A percentile compares a stretch with the other conserved stretches of the same genome.
Evolutionary conservation across 2,113 vertebrate species (phyloP).

Genomic region (Synodontis membranacea): DNA sequence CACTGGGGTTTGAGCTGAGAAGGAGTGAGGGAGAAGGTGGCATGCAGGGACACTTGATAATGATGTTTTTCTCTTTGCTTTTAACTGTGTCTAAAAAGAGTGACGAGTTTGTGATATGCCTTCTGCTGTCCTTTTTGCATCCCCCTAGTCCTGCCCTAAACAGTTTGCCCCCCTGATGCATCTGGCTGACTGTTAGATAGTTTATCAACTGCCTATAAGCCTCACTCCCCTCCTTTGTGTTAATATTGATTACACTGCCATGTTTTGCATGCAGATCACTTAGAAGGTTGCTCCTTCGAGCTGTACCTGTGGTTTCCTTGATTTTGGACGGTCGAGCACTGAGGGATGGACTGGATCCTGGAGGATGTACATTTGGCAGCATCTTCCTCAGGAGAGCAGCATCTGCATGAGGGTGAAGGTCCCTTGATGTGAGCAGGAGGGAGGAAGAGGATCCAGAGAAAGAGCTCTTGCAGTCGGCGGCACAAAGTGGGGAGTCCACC

Average conservation of each 20-base stretch:
- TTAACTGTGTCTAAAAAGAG: constrained; percentile 70
- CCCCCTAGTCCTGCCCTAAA: constrained; percentile 68
- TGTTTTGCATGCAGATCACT: constrained; percentile 70
- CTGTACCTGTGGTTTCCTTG: constrained; percentile 91
- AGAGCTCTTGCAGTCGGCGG: constrained; percentile 77
- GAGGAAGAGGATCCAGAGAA: constrained; percentile 79
- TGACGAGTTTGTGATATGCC: constrained; percentile 70
- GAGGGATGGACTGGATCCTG: constrained; percentile 79
- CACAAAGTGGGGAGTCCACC: constrained; percentile 83
- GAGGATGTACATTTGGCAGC: constrained; percentile 81
- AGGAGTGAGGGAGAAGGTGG: constrained; percentile 66
- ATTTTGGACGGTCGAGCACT: constrained; percentile 85
- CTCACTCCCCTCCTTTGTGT: constrained; percentile 70
- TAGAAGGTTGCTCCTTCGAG: constrained; percentile 68
- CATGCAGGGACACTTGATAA: constrained; percentile 67
- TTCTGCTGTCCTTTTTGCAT: constrained; percentile 69
- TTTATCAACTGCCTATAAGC: constrained; percentile 73
- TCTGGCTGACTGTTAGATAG: constrained; percentile 75
- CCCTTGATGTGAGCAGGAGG: constrained; percentile 71
- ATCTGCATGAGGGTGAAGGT: constrained; percentile 83
- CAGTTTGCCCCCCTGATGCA: constrained; percentile 73
- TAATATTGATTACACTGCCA: constrained; percentile 64
- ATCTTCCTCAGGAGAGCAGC: constrained; percentile 84
- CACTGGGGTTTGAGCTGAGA: constrained; percentile 61
- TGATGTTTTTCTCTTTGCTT: constrained; percentile 62